Evolutionary conservation across 2,888 invertebrate species (phyloP), one percentile per base, ranked within the genome.

Genomic region (Meta bourneti): DNA sequence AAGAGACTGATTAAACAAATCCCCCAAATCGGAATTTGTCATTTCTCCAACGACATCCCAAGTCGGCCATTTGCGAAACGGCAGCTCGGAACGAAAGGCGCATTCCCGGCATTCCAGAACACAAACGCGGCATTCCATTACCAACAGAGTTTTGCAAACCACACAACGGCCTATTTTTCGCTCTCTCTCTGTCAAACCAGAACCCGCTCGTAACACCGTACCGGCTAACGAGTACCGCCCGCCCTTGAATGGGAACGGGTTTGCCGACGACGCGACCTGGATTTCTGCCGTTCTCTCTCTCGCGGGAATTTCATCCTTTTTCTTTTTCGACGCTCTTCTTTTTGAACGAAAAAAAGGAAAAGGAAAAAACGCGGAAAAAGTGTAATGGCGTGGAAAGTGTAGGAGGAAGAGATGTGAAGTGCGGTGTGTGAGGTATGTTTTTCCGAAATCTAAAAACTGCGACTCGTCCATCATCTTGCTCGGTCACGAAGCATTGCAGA

Each of bases 351-450:
- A 9, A 77, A 74, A 74, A 48, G 13, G 49, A n/a, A n/a, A n/a
- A n/a, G 16, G 49, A 61, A 61, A 61, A 61, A 61, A 79, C 34
- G 52, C 7, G 34, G 54, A 78, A 79, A 20, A 34, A 83, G 48
- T 9, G 61, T 16, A 69, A 77, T 85, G 48, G 77, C 19, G 77
- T 85, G 77, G 77, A 85, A 77, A 85, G 85, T 85, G 85, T 77
- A 85, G 85, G 85, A 85, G 85, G 85, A 85, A 85, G 75, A 48
- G 9, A 16, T 11, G 61, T 34, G 34, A 4, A 20, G 79, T 13
- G 16, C 48, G 16, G n/a, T 16, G n/a, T 16, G 75, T 13, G 16
- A 49, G 77, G n/a, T 7, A 9, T 61, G 61, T 61, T 16, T 16
- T 16, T 9, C 61, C 61, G 11, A 61, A 16, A 61, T 2, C 34